Evolutionary conservation across 2,888 invertebrate species (phyloP).

Genomic region (Acleris holmiana): DNA sequence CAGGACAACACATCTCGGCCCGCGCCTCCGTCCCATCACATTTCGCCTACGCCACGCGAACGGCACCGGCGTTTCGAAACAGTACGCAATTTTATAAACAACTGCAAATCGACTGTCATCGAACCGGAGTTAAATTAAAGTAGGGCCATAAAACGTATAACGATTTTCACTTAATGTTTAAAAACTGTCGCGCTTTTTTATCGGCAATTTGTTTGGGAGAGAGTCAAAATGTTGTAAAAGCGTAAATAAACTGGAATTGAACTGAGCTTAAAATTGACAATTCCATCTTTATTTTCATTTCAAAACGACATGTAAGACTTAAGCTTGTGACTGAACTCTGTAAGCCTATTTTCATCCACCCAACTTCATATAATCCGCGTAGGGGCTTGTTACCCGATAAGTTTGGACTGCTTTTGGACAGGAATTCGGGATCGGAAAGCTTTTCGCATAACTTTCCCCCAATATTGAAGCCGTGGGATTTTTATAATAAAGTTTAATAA

Average conservation of each 20-base stretch:
- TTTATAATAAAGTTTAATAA: not conserved
- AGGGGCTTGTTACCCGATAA: not conserved
- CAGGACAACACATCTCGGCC: constrained; percentile 80
- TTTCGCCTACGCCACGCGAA: constrained; percentile 48
- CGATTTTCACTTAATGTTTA: constrained; percentile 20
- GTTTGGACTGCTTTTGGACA: constrained; percentile 21
- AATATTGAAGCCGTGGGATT: not conserved
- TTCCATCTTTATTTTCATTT: not conserved
- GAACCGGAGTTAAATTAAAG: constrained; percentile 61
- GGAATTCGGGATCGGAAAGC: constrained; percentile 7
- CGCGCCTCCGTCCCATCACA: constrained; percentile 62
- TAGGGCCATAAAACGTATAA: constrained; percentile 53
- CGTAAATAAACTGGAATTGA: not conserved
- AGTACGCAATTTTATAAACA: constrained; percentile 62
- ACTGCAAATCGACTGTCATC: constrained; percentile 48
- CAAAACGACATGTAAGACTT: not conserved
- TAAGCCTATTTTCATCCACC: constrained; percentile 14
- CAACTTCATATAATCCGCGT: constrained; percentile 7
- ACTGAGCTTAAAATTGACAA: not conserved
- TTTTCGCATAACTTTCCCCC: constrained; percentile 4
- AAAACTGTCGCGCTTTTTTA: constrained; percentile 4
- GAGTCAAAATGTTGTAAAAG: constrained; percentile 8
- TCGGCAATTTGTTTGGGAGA: constrained; percentile 9
- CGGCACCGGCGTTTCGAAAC: constrained; percentile 57
- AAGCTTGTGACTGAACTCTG: not conserved